These are phyloP conservation scores for Urocyon cinereoargenteus DNA, from an alignment of 2,797 vertebrate species.

Conservation along the genomic window DNA sequence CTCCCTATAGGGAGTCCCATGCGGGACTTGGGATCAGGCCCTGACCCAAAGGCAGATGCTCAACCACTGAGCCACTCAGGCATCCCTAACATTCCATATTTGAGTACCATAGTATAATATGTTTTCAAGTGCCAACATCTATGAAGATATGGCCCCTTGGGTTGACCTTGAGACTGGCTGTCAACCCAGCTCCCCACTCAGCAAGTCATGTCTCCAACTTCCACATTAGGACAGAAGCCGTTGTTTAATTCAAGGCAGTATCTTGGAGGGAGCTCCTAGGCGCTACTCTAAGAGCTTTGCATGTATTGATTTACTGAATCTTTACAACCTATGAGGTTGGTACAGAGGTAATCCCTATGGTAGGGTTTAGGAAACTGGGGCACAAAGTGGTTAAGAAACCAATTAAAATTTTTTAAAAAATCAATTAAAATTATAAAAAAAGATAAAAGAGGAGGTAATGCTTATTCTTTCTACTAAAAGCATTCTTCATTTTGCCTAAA, in stretches of 20 bases:
- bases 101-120: background rate
- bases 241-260: constrained; percentile 30
- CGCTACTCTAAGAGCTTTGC: background rate
- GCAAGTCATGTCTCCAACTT: background rate
- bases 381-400: background rate
- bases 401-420: too few species aligned
- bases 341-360: background rate
- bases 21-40: too few species aligned
- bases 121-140: background rate
- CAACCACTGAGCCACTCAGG: too few species aligned
- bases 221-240: background rate
- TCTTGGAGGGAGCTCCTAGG: background rate
- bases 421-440: too few species aligned
- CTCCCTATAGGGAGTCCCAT: too few species aligned
- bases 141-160: background rate
- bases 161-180: background rate
- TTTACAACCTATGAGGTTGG: background rate
- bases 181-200: background rate
- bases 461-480: too few species aligned
- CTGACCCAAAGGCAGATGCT: too few species aligned
- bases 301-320: background rate
- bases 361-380: background rate
- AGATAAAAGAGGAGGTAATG: too few species aligned
- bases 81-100: background rate
- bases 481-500: too few species aligned